phyloP scores from a whole-genome alignment of 2,888 invertebrate species.

The Azorinus chamasolen region DNA sequence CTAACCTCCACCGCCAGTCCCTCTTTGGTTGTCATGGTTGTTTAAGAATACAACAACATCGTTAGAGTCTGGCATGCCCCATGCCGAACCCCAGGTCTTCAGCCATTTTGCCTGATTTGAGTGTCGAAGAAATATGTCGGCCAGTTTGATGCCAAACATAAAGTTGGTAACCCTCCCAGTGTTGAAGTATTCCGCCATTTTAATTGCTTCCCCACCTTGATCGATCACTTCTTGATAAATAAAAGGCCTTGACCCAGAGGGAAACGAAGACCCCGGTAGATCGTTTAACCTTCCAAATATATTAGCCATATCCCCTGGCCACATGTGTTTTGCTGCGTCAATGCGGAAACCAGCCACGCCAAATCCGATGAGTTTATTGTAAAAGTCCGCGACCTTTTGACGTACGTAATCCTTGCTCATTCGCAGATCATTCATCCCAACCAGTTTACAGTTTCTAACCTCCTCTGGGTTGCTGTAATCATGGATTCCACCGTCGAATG shows the following conservation, averaged over 20 bases:
- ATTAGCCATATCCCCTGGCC: slow-evolving; percentile 79
- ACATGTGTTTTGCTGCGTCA: slow-evolving; percentile 84
- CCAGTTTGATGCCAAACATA: slow-evolving; percentile 87
- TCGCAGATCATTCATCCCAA: slow-evolving; percentile 92
- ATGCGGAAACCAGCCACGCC: slow-evolving; percentile 87
- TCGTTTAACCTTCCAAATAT: slow-evolving; percentile 73
- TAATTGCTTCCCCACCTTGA: slow-evolving; percentile 80
- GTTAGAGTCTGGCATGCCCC: slow-evolving; percentile 78
- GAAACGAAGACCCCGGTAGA: slow-evolving; percentile 71
- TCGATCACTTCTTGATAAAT: slow-evolving; percentile 84
- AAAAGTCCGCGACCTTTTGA: slow-evolving; percentile 72
- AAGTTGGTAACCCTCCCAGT: slow-evolving; percentile 92
- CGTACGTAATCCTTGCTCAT: slow-evolving; percentile 88
- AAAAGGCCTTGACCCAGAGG: slow-evolving; percentile 72
- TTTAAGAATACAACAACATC: slow-evolving; percentile 93
- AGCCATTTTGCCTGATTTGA: slow-evolving; percentile 74
- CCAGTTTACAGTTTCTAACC: slow-evolving; percentile 90
- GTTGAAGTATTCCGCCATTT: slow-evolving; percentile 76
- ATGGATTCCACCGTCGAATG: slow-evolving; percentile 79
- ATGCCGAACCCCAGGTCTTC: slow-evolving; percentile 69
- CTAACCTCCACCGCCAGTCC: slow-evolving; percentile 88
- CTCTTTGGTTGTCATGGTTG: slow-evolving; percentile 97
- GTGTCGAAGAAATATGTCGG: slow-evolving; percentile 65
- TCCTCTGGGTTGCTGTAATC: slow-evolving; percentile 74
- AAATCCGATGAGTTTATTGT: slow-evolving; percentile 84